These are phyloP conservation scores for Engraulis encrasicolus DNA, from an alignment of 2,113 vertebrate genomes.

Conservation along the genomic window DNA sequence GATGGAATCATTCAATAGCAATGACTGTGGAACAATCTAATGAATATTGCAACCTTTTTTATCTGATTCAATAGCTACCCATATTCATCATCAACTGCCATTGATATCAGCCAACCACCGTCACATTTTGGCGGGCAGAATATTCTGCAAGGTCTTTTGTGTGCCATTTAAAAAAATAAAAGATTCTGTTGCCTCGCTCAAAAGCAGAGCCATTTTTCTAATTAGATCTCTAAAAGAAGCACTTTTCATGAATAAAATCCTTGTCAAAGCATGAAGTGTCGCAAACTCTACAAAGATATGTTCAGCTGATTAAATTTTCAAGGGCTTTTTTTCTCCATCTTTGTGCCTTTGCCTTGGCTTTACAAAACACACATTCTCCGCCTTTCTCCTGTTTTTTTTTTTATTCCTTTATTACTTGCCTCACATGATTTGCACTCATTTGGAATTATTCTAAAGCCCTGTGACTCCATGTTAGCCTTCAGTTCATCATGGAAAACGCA, in stretches of 20 bases:
- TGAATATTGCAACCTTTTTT: neutral
- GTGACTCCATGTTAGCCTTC: neutral
- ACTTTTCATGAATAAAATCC: conserved; percentile 2
- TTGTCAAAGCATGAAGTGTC: neutral
- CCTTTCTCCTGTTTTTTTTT: neutral
- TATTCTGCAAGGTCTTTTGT: neutral
- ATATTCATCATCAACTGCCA: neutral
- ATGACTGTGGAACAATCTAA: neutral
- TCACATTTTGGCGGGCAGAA: neutral
- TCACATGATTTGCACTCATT: neutral
- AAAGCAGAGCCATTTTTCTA: neutral
- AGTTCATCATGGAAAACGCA: neutral
- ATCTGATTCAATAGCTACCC: neutral
- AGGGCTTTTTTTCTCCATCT: neutral
- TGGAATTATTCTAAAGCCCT: neutral
- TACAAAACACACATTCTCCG: neutral
- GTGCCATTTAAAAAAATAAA: neutral
- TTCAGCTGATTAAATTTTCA: conserved; percentile 6
- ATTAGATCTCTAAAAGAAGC: neutral
- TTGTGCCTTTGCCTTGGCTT: neutral
- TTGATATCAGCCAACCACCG: neutral
- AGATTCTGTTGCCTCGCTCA: neutral
- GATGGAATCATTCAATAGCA: neutral
- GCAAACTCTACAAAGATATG: neutral
- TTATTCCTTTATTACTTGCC: neutral